phyloP scores from a whole-genome alignment of 2,888 invertebrate genomes.

The Plemyria rubiginata region DNA sequence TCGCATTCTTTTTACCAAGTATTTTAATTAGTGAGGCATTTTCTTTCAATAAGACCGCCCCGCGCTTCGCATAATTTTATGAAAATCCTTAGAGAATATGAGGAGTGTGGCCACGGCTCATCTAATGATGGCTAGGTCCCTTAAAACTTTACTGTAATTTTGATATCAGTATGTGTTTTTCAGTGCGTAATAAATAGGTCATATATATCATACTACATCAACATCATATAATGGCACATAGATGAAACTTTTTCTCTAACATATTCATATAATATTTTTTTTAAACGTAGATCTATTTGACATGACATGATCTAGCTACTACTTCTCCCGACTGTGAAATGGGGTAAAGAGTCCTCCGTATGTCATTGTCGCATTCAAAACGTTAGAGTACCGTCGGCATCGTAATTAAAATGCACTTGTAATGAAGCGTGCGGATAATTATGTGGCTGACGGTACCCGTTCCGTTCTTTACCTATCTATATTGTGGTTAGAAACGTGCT shows the following conservation, averaged over 20 bases:
- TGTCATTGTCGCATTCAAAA: conserved; percentile 35
- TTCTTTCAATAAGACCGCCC: conserved; percentile 44
- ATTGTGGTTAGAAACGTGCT: conserved; percentile 1
- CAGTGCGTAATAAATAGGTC: too few relatives aligned
- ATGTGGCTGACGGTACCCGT: conserved; percentile 28
- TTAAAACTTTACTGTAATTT: neutral
- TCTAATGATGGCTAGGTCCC: conserved; percentile 8
- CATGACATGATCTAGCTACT: conserved; percentile 1
- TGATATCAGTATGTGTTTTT: too few relatives aligned
- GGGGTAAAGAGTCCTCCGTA: conserved; percentile 16
- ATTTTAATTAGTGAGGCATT: conserved; percentile 53
- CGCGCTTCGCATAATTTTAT: conserved; percentile 46
- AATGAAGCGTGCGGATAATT: conserved; percentile 37
- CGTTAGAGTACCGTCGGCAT: conserved; percentile 25
- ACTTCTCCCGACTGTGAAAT: conserved; percentile 8
- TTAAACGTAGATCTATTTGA: too few relatives aligned
- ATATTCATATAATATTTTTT: too few relatives aligned
- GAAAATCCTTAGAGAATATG: conserved; percentile 33
- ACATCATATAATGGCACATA: too few relatives aligned
- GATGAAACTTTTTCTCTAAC: too few relatives aligned
- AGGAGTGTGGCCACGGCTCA: conserved; percentile 6
- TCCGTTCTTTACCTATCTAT: neutral
- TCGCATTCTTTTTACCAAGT: conserved; percentile 49
- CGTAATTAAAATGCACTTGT: conserved; percentile 43
- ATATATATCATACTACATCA: too few relatives aligned